Base-by-base conservation (phyloP, 2,113 vertebrate genomes). In the Lagenorhynchus albirostris region DNA sequence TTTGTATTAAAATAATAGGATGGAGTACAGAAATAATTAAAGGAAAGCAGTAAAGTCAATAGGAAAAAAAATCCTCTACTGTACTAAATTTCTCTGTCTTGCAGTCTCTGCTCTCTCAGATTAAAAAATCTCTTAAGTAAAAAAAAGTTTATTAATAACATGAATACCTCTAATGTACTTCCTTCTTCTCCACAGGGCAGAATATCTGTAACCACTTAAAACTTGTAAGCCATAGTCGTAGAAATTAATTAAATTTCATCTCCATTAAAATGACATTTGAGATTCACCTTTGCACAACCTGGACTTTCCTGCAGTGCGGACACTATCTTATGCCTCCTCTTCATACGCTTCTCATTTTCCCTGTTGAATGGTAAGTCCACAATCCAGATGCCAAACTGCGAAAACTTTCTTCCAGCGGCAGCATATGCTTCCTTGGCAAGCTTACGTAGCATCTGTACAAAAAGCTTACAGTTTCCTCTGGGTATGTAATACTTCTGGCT, bases 401-500 rank as follows among this genome's bases (percentile, higher is more conserved):
- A 86, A 98, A 97, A 79, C 94, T 91, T 55, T 95, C 91, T 98
- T 97, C 83, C 94, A 96, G 87, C 12, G 68, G 29, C 31, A 97
- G 95, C 79, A 95, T 79, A 85, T 83, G 97, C 58, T 60, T 97
- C 95, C 62, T 97, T 98, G 95, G 96, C 95, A 97, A 96, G 63
- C 31, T 89, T 95, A 74, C 76, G 86, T 41, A 87, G 88, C 97
- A 98, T 94, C 96, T 98, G 84, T 73, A 93, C 55, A 23, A n/a
- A 96, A 95, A 36, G 93, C 71, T 91, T 83, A 53, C 9, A 15
- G 11, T 97, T 97, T 98, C 98, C 95, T 62, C 10, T 74, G 83
- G 76, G 68, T 97, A 67, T 80, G 21, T 18, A 73, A 92, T 97
- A 67, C 96, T 97, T 92, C 92, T 96, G 91, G 92, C 73, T 96